A percentile compares a stretch with the other conserved stretches of the same genome.
Conservation (phyloP, 2,113 vertebrate genomes). For the Sporophila hypoxantha region DNA sequence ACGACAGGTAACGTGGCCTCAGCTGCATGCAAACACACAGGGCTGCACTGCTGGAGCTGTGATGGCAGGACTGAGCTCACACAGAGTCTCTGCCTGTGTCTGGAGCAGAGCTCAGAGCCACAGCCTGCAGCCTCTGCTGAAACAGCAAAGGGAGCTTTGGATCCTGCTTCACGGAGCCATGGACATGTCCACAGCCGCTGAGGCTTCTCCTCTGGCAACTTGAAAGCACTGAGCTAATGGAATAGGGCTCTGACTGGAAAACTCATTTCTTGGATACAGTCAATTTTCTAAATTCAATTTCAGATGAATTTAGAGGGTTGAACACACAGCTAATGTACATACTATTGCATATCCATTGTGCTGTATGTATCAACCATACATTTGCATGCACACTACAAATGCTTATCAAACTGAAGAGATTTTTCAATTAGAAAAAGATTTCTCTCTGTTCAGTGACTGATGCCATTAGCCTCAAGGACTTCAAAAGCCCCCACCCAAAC, state of each 20-base stretch:
- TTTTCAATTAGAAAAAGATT: not conserved
- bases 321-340: not conserved
- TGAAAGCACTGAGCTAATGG: not conserved
- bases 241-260: not conserved
- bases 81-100: not conserved
- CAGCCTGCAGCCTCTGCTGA: not conserved
- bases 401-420: not conserved
- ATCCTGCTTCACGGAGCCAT: accelerated
- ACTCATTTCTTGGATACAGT: not conserved
- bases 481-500: not conserved
- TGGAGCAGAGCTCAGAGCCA: not conserved
- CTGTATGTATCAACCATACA: not conserved
- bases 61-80: not conserved
- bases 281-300: not conserved
- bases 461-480: slow-evolving; percentile 1
- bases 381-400: not conserved
- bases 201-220: not conserved
- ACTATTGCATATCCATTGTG: not conserved
- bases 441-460: not conserved
- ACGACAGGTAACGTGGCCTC: accelerated
- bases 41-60: accelerated
- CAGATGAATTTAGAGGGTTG: not conserved
- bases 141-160: not conserved
- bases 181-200: accelerated
- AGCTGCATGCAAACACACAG: not conserved